Evolutionary conservation across 2,888 invertebrate species (phyloP), one percentile per base, ranked within the genome.

Genomic region (Cryptus armator): DNA sequence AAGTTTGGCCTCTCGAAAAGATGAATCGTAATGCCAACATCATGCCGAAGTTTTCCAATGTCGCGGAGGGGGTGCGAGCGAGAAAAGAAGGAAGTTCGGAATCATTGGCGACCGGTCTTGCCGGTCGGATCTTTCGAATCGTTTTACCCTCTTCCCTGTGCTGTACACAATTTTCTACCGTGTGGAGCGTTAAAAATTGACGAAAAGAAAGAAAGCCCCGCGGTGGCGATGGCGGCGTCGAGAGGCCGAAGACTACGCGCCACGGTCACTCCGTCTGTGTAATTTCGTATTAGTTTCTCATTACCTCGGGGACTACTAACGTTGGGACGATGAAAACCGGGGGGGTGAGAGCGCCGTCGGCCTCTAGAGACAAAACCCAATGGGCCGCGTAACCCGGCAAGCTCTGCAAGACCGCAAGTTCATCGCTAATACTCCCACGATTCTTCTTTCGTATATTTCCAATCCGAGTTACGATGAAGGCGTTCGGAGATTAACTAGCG

Each of bases 211-310:
- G 70, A 75, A 51, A 64, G 32, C 37, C 4, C 37, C 6, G 19
- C 44, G 67, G 32, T 53, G 32, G 84, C 70, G 53, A 53, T 62
- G 75, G 72, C 88, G 83, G 76, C 72, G 68, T 80, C 46, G 74
- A 37, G 64, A 53, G 81, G 62, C 48, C 76, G 76, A 75, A 71
- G 76, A 85, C 81, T 84, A 86, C 86, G 78, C 85, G 86, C 87
- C 89, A 91, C 89, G 90, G 87, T 90, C 86, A 87, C 84, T 88
- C 86, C 79, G 86, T 83, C 88, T 91, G 91, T 90, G 89, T 91
- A 91, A 91, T 91, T 91, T 91, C 90, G 88, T 87, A 87, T 91
- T 91, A 91, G 91, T 90, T 90, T 90, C 90, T 90, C 91, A 89
- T 91, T 91, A 86, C 78, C 82, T 85, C 85, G 80, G 80, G 32